Percentiles rank a stretch among this genome's conserved stretches.
Conservation (phyloP, 2,888 invertebrate species). For the Pyralis farinalis region DNA sequence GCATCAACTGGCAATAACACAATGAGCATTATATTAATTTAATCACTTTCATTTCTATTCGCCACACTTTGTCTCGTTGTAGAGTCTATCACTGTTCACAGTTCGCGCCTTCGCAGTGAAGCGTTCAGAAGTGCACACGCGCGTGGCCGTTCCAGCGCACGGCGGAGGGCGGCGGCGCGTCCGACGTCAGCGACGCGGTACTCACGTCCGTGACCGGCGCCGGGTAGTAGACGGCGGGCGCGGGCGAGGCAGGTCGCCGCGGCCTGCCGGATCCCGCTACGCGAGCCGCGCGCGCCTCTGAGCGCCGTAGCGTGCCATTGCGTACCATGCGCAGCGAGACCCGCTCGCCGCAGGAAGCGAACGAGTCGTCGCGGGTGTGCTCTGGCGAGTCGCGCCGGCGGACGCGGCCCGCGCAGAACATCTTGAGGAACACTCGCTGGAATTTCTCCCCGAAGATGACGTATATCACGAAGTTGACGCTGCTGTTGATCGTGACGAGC, state of each 20-base stretch:
- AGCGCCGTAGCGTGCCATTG: conserved; percentile 61
- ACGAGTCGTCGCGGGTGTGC: conserved; percentile 89
- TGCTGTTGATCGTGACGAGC: conserved; percentile 97
- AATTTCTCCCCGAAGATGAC: conserved; percentile 99
- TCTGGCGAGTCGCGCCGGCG: conserved; percentile 84
- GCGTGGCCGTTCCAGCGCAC: conserved; percentile 46
- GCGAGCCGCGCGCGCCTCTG: conserved; percentile 34
- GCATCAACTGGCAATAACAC: no score
- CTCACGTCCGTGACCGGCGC: conserved; percentile 40
- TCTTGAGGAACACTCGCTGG: conserved; percentile 90
- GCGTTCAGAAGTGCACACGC: conserved; percentile 40
- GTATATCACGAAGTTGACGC: conserved; percentile 98
- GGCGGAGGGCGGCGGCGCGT: conserved; percentile 30
- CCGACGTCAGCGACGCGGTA: conserved; percentile 24
- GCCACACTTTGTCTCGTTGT: no score
- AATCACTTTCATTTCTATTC: no score
- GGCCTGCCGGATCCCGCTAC: conserved; percentile 21
- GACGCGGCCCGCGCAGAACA: conserved; percentile 85
- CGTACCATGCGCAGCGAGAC: conserved; percentile 83
- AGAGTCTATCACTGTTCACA: no score
- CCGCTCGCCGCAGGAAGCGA: conserved; percentile 89
- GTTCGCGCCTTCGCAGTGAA: no score
- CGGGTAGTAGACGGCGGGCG: conserved; percentile 60
- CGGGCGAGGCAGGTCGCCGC: conserved; percentile 31
- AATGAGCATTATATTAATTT: no score